Evolutionary conservation across 2,888 invertebrate species (phyloP).

Genomic region (Epistrophe grossulariae): DNA sequence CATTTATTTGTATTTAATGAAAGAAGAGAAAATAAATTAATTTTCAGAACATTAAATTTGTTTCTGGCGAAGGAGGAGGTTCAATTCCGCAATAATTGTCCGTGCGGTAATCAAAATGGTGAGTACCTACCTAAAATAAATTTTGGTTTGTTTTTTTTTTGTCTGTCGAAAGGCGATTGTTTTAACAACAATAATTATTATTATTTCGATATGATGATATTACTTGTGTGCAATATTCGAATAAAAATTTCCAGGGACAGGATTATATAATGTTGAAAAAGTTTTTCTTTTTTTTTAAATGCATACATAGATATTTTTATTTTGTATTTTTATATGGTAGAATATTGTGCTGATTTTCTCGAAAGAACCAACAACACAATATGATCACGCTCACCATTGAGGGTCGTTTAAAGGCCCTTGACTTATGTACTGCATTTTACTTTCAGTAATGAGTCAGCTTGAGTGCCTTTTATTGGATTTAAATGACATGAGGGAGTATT

Average conservation of each 20-base stretch:
- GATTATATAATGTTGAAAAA: neutral
- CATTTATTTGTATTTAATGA: constrained; percentile 16
- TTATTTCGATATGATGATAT: constrained; percentile 26
- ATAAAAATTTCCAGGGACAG: constrained; percentile 8
- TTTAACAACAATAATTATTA: constrained; percentile 38
- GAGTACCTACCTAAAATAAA: neutral
- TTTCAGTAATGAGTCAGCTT: neutral
- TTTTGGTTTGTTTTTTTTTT: neutral
- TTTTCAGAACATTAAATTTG: constrained; percentile 39
- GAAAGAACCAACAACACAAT: neutral
- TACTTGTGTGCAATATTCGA: constrained; percentile 5
- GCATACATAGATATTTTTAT: neutral
- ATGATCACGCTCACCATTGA: neutral
- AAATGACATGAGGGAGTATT: neutral
- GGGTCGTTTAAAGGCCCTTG: neutral
- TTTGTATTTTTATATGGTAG: neutral
- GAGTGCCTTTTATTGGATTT: neutral
- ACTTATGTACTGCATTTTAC: neutral
- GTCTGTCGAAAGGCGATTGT: constrained; percentile 22
- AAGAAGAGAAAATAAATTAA: constrained; percentile 45
- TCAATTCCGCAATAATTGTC: no score
- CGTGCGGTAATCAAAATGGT: no score
- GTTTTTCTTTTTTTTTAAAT: neutral
- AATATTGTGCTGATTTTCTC: neutral
- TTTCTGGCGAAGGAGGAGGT: neutral